phyloP scores from a whole-genome alignment of 2,888 invertebrate genomes.

The Ischnus inquisitorius region DNA sequence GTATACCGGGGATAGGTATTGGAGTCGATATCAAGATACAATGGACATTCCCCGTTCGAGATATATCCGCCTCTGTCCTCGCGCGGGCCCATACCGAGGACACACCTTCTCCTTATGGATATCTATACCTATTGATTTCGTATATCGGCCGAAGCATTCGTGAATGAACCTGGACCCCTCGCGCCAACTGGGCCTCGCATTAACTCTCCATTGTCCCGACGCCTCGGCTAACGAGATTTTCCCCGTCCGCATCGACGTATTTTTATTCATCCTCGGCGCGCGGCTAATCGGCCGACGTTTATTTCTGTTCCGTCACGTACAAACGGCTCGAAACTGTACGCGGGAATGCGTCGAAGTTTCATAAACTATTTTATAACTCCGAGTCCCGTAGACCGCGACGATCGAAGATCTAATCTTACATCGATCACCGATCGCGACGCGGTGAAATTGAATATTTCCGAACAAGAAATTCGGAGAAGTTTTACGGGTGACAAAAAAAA shows the following conservation, averaged over 20 bases:
- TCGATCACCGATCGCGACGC: neutral
- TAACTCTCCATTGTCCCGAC: conserved; percentile 52
- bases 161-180: conserved; percentile 64
- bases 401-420: neutral
- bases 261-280: conserved; percentile 13
- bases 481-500: too few species aligned
- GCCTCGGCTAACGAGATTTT: conserved; percentile 1
- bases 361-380: neutral
- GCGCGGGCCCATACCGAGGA: conserved; percentile 62
- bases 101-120: conserved; percentile 68
- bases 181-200: conserved; percentile 22
- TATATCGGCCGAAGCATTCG: conserved; percentile 57
- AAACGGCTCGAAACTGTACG: conserved; percentile 1
- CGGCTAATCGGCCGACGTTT: too few species aligned
- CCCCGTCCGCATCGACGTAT: neutral
- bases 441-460: neutral
- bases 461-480: too few species aligned
- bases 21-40: conserved; percentile 61
- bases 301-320: neutral
- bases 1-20: conserved; percentile 41
- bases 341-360: conserved; percentile 19
- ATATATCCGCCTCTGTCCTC: conserved; percentile 72
- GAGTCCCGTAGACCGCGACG: neutral
- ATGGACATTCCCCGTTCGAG: conserved; percentile 71
- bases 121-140: conserved; percentile 43